phyloP scores from a whole-genome alignment of 2,113 vertebrate genomes.

The Stomatorhinus ivindoensis region DNA sequence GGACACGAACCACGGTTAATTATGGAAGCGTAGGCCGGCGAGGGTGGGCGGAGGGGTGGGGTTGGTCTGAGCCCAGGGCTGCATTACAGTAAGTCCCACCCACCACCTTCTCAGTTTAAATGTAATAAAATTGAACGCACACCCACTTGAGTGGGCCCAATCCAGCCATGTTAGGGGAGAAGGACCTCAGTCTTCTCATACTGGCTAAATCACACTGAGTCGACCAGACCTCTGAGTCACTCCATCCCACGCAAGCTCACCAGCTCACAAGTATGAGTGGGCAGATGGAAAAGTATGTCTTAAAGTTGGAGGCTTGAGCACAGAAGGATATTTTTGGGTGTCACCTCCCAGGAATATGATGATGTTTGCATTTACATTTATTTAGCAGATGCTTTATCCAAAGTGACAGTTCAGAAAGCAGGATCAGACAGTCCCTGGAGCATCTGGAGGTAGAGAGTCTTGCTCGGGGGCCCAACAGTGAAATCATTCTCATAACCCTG shows the following conservation, averaged over 20 bases:
- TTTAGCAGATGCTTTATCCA: background rate
- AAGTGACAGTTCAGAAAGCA: background rate
- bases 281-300: background rate
- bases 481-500: background rate
- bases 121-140: background rate
- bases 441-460: background rate
- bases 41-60: background rate
- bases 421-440: background rate
- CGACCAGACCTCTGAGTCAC: background rate
- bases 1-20: background rate
- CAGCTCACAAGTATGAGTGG: background rate
- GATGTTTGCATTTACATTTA: background rate
- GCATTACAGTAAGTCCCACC: background rate
- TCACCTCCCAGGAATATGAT: slow-evolving; percentile 18
- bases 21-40: background rate
- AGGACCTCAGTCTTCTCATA: background rate
- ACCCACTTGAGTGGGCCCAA: background rate
- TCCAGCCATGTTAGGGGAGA: background rate
- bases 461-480: background rate
- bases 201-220: background rate
- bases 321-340: background rate
- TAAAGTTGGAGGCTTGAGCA: slow-evolving; percentile 10
- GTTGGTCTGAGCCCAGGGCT: background rate
- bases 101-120: background rate
- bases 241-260: background rate